Conservation (phyloP, 2,888 invertebrate species). For the Piscicola geometra region DNA sequence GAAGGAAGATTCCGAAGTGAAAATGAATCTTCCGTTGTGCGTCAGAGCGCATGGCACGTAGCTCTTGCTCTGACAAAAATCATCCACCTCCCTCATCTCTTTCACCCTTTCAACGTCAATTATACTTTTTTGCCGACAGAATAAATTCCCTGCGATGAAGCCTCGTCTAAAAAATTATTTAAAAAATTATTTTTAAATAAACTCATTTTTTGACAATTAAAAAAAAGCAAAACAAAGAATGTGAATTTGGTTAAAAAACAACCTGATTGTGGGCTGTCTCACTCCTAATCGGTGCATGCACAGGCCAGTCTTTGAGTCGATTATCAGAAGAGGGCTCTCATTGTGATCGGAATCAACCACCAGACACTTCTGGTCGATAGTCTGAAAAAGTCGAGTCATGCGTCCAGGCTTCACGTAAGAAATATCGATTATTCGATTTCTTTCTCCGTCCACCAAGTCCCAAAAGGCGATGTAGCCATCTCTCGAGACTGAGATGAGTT, state of each 20-base stretch:
- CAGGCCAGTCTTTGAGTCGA: slow-evolving; percentile 42
- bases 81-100: slow-evolving; percentile 39
- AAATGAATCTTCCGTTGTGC: slow-evolving; percentile 39
- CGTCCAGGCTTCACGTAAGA: slow-evolving; percentile 35
- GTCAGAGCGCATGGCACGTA: slow-evolving; percentile 44
- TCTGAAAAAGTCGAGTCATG: slow-evolving; percentile 40
- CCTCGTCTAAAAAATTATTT: slow-evolving; percentile 36
- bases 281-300: slow-evolving; percentile 40
- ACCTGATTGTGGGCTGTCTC: slow-evolving; percentile 35
- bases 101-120: slow-evolving; percentile 42
- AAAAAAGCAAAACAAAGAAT: background rate
- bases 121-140: slow-evolving; percentile 44
- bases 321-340: slow-evolving; percentile 40
- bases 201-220: no score
- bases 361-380: slow-evolving; percentile 41
- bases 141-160: slow-evolving; percentile 41
- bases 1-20: slow-evolving; percentile 40
- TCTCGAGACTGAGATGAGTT: slow-evolving; percentile 43
- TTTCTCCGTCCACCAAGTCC: slow-evolving; percentile 43
- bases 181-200: no score
- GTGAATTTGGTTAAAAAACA: background rate
- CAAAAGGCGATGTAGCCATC: slow-evolving; percentile 44
- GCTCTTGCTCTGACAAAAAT: slow-evolving; percentile 39
- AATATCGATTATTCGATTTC: slow-evolving; percentile 41
- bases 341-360: slow-evolving; percentile 43